These are phyloP conservation scores for Chlamydotis undulata DNA, from an alignment of 2,113 vertebrate species.

Conservation along the genomic window DNA sequence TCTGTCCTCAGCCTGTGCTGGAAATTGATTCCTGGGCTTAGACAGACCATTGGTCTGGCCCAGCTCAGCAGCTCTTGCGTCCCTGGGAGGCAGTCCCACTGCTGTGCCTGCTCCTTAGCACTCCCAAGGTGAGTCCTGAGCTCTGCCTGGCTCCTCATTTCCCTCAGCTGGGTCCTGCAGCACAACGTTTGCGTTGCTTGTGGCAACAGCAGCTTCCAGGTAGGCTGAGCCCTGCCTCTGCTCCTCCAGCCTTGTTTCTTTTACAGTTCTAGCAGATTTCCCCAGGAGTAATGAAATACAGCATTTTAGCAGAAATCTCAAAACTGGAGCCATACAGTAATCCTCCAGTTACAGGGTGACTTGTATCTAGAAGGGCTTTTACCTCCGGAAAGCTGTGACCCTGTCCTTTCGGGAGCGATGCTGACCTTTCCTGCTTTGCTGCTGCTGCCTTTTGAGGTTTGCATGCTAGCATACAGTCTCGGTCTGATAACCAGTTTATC, in stretches of 20 bases:
- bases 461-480: fast-evolving
- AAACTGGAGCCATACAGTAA: neutral
- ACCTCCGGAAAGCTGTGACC: neutral
- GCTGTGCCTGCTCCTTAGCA: neutral
- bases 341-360: neutral
- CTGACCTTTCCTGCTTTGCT: neutral
- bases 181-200: neutral
- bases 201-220: neutral
- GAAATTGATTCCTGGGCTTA: neutral
- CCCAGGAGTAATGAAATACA: neutral
- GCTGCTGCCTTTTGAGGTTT: neutral
- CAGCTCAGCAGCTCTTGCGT: neutral
- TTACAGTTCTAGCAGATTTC: neutral
- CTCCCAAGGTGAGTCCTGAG: neutral
- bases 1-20: neutral
- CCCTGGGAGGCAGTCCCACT: neutral
- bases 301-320: neutral
- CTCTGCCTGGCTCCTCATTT: neutral
- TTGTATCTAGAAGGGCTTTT: neutral
- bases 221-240: neutral
- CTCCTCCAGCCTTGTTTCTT: neutral
- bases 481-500: neutral
- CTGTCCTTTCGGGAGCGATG: fast-evolving
- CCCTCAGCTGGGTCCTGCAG: neutral
- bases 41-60: neutral